These are phyloP conservation scores for Perca schrenkii DNA, from an alignment of 2,113 vertebrate genomes.

Conservation along the genomic window DNA sequence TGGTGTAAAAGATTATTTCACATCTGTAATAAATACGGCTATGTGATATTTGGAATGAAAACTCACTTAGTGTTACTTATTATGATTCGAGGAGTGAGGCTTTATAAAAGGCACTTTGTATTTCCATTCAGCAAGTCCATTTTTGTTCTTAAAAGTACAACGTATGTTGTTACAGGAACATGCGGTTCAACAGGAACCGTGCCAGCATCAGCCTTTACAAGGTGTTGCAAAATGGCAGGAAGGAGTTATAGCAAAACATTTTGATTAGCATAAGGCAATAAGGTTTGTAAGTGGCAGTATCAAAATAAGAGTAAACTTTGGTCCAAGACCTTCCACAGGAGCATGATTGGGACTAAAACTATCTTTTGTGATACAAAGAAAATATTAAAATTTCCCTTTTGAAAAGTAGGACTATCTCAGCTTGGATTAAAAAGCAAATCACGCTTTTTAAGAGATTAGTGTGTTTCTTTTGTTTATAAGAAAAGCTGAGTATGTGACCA, in stretches of 20 bases:
- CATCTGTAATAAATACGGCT: background rate
- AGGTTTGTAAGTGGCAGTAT: conserved; percentile 53
- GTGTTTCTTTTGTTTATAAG: conserved; percentile 49
- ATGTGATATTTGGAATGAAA: conserved; percentile 58
- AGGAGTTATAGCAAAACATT: conserved; percentile 36
- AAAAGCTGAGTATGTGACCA: conserved; percentile 45
- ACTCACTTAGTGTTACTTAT: conserved; percentile 18
- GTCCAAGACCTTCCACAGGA: conserved; percentile 71
- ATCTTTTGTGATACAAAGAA: conserved; percentile 45
- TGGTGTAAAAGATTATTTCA: background rate
- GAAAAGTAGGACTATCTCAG: conserved; percentile 28
- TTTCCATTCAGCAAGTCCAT: conserved; percentile 34
- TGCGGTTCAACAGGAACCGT: conserved; percentile 26
- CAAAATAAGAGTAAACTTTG: conserved; percentile 70
- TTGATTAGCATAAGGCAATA: conserved; percentile 68
- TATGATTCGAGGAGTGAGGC: conserved; percentile 8
- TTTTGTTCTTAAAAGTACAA: conserved; percentile 31
- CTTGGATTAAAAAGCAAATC: conserved; percentile 32
- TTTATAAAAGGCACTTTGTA: conserved; percentile 72
- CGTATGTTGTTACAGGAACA: conserved; percentile 8
- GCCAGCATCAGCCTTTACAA: conserved; percentile 41
- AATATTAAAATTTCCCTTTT: conserved; percentile 28
- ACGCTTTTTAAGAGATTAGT: conserved; percentile 54
- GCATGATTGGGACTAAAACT: conserved; percentile 38
- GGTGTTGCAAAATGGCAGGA: conserved; percentile 39